phyloP scores from a whole-genome alignment of 2,888 invertebrate species.

The Pecten maximus region DNA sequence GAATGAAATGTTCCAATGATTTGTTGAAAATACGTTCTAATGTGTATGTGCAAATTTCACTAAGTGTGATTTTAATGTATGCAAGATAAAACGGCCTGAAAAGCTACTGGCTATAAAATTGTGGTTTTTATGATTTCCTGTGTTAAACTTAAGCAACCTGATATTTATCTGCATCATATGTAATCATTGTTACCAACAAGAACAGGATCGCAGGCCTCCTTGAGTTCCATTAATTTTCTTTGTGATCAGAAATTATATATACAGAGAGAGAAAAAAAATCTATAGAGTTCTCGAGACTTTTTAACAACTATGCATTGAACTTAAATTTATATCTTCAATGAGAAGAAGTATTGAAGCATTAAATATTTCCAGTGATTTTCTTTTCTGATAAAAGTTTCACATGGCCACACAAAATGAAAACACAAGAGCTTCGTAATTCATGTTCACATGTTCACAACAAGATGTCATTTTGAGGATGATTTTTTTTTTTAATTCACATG shows the following conservation, averaged over 20 bases:
- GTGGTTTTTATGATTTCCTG: slow-evolving; percentile 22
- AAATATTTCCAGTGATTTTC: background rate
- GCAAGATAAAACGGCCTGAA: background rate
- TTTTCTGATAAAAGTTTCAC: background rate
- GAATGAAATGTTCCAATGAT: background rate
- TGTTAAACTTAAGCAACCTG: background rate
- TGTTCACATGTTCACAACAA: too few relatives aligned
- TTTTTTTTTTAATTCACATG: too few relatives aligned
- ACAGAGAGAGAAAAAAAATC: background rate
- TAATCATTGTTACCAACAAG: background rate
- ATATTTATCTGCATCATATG: background rate
- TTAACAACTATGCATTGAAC: background rate
- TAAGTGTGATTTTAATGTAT: slow-evolving; percentile 26
- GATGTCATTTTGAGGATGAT: too few relatives aligned
- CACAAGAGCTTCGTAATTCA: background rate
- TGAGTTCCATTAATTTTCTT: background rate
- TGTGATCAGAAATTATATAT: background rate
- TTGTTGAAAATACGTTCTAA: background rate
- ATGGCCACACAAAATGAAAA: background rate
- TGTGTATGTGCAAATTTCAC: background rate
- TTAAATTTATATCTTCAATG: background rate
- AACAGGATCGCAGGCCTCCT: background rate
- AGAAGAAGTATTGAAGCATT: background rate
- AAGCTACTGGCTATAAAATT: background rate
- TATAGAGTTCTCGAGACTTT: background rate